phyloP scores from a whole-genome alignment of 2,888 invertebrate species.

The Drosophila planitibia region DNA sequence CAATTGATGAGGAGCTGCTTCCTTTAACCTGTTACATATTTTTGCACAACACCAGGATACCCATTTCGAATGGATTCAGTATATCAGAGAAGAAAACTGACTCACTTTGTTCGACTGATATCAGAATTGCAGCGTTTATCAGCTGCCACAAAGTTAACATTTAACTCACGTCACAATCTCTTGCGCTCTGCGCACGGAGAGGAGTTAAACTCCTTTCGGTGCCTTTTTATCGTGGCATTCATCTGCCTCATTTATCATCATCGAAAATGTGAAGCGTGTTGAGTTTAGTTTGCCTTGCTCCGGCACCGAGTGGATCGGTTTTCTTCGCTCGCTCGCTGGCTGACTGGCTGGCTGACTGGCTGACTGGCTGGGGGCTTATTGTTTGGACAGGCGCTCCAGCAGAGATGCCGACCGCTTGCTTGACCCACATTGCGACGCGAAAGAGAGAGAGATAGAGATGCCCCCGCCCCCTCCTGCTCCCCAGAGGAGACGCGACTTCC shows the following conservation, averaged over 20 bases:
- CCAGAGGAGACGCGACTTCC: slow-evolving; percentile 49
- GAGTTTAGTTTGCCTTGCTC: slow-evolving; percentile 58
- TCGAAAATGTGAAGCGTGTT: slow-evolving; percentile 79
- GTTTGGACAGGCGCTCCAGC: slow-evolving; percentile 63
- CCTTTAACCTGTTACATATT: background rate
- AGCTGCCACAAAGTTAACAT: slow-evolving; percentile 46
- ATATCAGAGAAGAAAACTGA: background rate
- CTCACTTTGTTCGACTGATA: slow-evolving; percentile 32
- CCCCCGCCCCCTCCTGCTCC: background rate
- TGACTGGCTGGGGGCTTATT: slow-evolving; percentile 50
- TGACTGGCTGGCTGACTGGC: background rate
- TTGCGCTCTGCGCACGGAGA: background rate
- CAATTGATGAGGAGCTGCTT: background rate
- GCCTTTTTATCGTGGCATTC: slow-evolving; percentile 74
- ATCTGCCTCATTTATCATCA: slow-evolving; percentile 77
- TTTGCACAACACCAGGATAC: background rate
- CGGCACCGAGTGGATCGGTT: slow-evolving; percentile 17
- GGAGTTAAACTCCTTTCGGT: slow-evolving; percentile 53
- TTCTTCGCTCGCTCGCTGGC: slow-evolving; percentile 6
- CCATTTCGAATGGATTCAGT: background rate
- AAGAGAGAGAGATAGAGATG: slow-evolving; percentile 13
- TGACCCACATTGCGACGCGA: slow-evolving; percentile 51
- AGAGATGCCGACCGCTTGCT: slow-evolving; percentile 53
- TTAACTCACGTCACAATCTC: slow-evolving; percentile 47
- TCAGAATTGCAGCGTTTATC: slow-evolving; percentile 41